phyloP scores from a whole-genome alignment of 2,888 invertebrate species.

The Zootermopsis nevadensis region DNA sequence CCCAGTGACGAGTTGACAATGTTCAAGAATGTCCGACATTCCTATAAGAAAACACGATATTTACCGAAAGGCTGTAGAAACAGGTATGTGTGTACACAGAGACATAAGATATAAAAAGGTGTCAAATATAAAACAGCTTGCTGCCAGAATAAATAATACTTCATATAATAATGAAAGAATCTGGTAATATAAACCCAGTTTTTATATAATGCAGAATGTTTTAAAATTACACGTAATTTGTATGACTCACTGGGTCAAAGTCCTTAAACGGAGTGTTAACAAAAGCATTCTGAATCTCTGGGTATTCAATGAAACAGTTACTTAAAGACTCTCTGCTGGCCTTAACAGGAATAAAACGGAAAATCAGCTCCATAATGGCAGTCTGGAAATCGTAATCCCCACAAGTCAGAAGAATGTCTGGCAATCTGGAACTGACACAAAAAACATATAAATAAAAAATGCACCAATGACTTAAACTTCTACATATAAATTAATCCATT shows the following conservation, averaged over 20 bases:
- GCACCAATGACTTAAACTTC: too few species aligned
- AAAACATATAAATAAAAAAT: too few species aligned
- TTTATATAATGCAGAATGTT: too few species aligned
- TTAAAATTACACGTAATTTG: too few species aligned
- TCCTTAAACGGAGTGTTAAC: slow-evolving; percentile 13
- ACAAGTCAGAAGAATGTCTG: neutral
- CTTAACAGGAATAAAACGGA: slow-evolving; percentile 19
- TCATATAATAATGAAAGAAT: too few species aligned
- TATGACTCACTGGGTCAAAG: slow-evolving; percentile 11
- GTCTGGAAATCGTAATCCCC: slow-evolving; percentile 25
- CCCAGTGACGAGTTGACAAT: neutral
- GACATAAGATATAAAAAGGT: too few species aligned
- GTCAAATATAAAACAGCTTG: too few species aligned
- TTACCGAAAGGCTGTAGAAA: too few species aligned
- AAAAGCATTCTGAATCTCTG: slow-evolving; percentile 21
- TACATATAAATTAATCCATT: too few species aligned
- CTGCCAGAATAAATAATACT: too few species aligned
- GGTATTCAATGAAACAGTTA: neutral
- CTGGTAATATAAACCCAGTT: too few species aligned
- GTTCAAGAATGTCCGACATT: slow-evolving; percentile 18
- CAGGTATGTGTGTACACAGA: too few species aligned
- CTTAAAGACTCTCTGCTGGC: neutral
- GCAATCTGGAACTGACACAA: neutral
- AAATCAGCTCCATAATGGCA: slow-evolving; percentile 1
- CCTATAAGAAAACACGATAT: neutral